A percentile compares a stretch with the other conserved stretches of the same genome.
These are phyloP conservation scores for Tyto alba DNA, from an alignment of 2,113 vertebrate species.

Conservation along the genomic window DNA sequence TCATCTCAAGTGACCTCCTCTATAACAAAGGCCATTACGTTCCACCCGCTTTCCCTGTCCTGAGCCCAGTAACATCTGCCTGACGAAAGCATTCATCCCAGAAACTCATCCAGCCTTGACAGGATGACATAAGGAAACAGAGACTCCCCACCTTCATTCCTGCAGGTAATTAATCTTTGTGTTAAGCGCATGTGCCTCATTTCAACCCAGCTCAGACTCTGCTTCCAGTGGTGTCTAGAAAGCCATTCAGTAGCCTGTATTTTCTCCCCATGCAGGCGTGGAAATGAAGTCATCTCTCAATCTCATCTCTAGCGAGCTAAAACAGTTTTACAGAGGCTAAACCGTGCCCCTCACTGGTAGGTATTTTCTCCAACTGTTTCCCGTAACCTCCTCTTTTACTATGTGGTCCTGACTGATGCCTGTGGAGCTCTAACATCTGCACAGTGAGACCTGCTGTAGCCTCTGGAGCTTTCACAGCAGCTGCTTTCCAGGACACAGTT, in stretches of 20 bases:
- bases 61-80: not conserved
- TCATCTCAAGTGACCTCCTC: slow-evolving; percentile 14
- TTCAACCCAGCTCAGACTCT: not conserved
- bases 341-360: not conserved
- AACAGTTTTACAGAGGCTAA: not conserved
- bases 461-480: not conserved
- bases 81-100: not conserved
- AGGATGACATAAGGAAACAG: not conserved
- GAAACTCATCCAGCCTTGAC: not conserved
- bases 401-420: fast-evolving
- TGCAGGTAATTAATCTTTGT: not conserved
- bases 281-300: not conserved
- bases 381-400: not conserved
- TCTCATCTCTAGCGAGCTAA: not conserved
- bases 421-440: not conserved
- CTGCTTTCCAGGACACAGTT: not conserved
- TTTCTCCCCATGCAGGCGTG: not conserved
- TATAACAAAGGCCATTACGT: not conserved
- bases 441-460: not conserved
- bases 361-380: not conserved
- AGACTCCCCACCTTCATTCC: not conserved
- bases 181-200: not conserved
- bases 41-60: not conserved
- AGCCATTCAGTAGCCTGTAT: not conserved
- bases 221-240: not conserved